Conservation (phyloP, 2,113 vertebrate species). For the Rhipidura dahli region DNA sequence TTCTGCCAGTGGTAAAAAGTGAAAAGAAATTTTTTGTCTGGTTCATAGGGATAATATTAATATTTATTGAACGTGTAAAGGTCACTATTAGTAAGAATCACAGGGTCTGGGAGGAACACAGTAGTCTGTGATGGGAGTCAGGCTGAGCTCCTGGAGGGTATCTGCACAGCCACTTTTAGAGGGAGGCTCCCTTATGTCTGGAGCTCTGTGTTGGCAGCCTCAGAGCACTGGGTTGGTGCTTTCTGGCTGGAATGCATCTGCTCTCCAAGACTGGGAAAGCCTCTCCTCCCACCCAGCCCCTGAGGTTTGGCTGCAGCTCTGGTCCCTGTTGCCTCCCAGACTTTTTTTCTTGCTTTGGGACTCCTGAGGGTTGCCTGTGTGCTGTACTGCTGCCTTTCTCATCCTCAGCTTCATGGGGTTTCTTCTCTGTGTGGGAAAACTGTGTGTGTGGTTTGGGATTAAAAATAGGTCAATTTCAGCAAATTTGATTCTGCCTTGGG, state of each 20-base stretch:
- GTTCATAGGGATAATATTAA: not conserved
- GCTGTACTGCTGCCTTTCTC: not conserved
- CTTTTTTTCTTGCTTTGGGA: not conserved
- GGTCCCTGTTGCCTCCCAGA: not conserved
- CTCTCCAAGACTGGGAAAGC: not conserved
- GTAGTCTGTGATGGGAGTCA: not conserved
- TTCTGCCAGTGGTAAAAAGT: not conserved
- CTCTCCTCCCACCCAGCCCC: not conserved
- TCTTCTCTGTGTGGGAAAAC: not conserved
- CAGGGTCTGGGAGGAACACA: not conserved
- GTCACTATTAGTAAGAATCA: not conserved
- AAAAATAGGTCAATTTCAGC: not conserved
- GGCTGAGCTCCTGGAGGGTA: not conserved
- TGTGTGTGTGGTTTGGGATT: not conserved
- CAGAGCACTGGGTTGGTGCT: not conserved
- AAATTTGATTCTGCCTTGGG: not conserved
- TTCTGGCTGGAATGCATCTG: not conserved
- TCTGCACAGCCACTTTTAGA: not conserved
- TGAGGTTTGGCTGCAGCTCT: not conserved
- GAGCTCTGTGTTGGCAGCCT: not conserved
- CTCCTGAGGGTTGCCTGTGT: not conserved
- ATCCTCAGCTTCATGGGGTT: not conserved
- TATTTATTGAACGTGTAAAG: not conserved
- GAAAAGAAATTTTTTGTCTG: not conserved
- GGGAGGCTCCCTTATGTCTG: not conserved